phyloP scores from a whole-genome alignment of 2,888 invertebrate species.

The Thera obeliscata region DNA sequence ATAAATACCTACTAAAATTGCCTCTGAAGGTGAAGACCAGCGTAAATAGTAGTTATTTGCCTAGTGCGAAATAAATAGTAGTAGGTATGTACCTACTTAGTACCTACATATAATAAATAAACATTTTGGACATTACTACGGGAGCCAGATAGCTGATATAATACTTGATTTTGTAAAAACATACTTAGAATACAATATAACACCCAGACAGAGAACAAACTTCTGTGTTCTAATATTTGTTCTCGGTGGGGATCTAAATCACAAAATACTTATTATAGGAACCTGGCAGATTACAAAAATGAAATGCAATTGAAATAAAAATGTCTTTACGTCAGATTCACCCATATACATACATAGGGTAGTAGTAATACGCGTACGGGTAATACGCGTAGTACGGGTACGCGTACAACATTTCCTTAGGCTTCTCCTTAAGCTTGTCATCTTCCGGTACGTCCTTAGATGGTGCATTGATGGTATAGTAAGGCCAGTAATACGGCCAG shows the following conservation, averaged over 20 bases:
- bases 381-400: constrained; percentile 29
- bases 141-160: too few relatives aligned
- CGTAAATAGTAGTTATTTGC: neutral
- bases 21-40: neutral
- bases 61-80: neutral
- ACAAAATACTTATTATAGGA: too few relatives aligned
- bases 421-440: neutral
- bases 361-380: constrained; percentile 33
- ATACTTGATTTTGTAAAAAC: too few relatives aligned
- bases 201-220: too few relatives aligned
- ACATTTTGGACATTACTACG: too few relatives aligned
- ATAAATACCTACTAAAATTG: neutral
- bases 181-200: too few relatives aligned
- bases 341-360: constrained; percentile 17
- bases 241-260: too few relatives aligned
- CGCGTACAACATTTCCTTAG: neutral
- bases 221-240: too few relatives aligned
- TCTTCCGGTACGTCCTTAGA: neutral
- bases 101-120: too few relatives aligned
- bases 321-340: neutral
- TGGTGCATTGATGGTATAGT: neutral
- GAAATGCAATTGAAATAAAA: too few relatives aligned
- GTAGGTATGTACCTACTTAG: too few relatives aligned
- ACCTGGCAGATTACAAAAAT: too few relatives aligned
- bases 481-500: constrained; percentile 16